Evolutionary conservation across 2,113 vertebrate species (phyloP), one percentile per base, ranked within the genome.

Genomic region (Tapirus terrestris): DNA sequence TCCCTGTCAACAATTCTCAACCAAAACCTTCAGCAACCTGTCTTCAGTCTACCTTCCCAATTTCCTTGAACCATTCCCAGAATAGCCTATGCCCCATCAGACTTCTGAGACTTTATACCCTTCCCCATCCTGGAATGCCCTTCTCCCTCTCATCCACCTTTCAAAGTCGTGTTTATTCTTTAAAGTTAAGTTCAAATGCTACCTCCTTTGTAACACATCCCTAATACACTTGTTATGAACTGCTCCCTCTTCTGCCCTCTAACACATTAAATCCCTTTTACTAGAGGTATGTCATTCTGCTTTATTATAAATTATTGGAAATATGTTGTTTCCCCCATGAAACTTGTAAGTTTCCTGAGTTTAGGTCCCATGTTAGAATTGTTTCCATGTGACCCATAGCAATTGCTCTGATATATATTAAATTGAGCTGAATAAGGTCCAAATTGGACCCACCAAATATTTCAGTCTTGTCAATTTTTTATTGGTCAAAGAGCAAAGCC

Each of bases 401-500:
- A 77, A 80, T 36, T 86, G 48, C 25, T 68, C 68, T 81, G 51
- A 39, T 70, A 20, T 82, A 56, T 63, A 65, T 77, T 70, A 91
- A 87, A 83, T 33, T 58, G 61, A 82, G 45, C 33, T 72, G 61
- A 72, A 73, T 58, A 77, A 72, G 27, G 10, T 6, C 39, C 18
- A 87, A 82, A 27, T 77, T 51, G 36, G 45, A 87, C 33, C 33
- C 29, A 83, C 43, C 13, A 87, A 72, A 65, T 60, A 87, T 82
- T 87, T 83, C 0, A 76, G 68, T 86, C 25, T 70, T 8, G 9
- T 80, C 25, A 58, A 23, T 45, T 83, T 87, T 94, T 77, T 48
- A 79, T 39, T 79, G 61, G 72, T 85, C 79, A 91, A 88, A 88
- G 45, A 86, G 36, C 87, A 91, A 91, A 58, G 45, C 17, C 58